Evolutionary conservation across 2,113 vertebrate species (phyloP), one percentile per base, ranked within the genome.

Genomic region (Hippoglossus stenolepis): DNA sequence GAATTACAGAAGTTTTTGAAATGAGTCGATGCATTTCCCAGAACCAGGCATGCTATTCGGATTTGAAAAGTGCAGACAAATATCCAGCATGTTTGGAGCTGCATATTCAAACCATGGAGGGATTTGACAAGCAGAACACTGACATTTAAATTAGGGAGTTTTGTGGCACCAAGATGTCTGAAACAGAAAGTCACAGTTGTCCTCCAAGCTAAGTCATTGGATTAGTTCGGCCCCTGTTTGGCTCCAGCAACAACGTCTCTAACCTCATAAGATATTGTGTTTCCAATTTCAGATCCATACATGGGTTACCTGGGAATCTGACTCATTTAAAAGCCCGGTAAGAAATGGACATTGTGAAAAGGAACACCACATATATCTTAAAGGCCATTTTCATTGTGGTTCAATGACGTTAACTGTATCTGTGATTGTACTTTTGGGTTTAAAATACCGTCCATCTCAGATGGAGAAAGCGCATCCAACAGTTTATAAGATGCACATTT

Each of bases 401-500:
- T 47, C 11, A 54, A 12, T 26, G 9, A 70, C 13, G 13, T 1
- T 15, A 15, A 4, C 0, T 38, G 1, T 18, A 21, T 40, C 5
- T 38, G 31, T 59, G 15, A 57, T 26, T 65, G n/a, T 8, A 72
- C 14, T 1, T 28, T 17, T 2, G 12, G 1, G 26, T 23, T 20
- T 68, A 12, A 61, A 40, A 75, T 18, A 8, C 15, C 15, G 20
- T 43, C 18, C 17, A 65, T 63, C 45, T 57, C 20, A 71, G 20
- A 64, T 11, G 59, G 61, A 21, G 65, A 21, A 40, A 5, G 65
- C 60, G 26, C 24, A 15, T 57, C 43, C 70, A 73, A 72, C 65
- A 70, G 54, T 28, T 58, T 58, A 14, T 18, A 77, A 79, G 72
- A 65, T 70, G 53, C 76, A 59, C 47, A 57, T 74, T 82, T 64